These are phyloP conservation scores for Aradophagus sp. DNA, from an alignment of 1,140 invertebrate species.

Conservation along the genomic window DNA sequence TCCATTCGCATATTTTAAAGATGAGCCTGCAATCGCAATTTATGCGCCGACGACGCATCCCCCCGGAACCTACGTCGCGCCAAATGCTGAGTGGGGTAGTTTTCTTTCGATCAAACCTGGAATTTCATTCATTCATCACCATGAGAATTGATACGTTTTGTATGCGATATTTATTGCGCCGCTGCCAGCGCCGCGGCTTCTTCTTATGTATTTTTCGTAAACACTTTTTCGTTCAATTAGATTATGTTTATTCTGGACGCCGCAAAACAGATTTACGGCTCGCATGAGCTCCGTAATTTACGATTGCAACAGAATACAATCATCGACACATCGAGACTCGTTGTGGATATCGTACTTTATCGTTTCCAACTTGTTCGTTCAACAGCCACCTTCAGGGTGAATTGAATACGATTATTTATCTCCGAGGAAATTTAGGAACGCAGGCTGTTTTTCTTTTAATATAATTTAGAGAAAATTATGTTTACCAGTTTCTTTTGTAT, in stretches of 20 bases:
- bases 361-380: conserved; percentile 4
- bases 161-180: conserved; percentile 30
- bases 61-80: conserved; percentile 38
- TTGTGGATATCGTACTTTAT: conserved; percentile 12
- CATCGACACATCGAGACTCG: conserved; percentile 10
- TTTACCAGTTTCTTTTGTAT: no score
- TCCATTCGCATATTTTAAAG: conserved; percentile 71
- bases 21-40: conserved; percentile 67
- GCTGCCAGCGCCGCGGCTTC: conserved; percentile 1
- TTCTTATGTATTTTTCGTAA: conserved; percentile 9
- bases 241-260: conserved; percentile 8
- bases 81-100: conserved; percentile 51
- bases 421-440: conserved; percentile 12
- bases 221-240: conserved; percentile 22
- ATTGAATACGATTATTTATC: conserved; percentile 16
- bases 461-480: no score
- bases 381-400: neutral
- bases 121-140: conserved; percentile 37
- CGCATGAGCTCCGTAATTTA: conserved; percentile 15
- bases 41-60: conserved; percentile 55
- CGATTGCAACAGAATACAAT: conserved; percentile 9
- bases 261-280: neutral
- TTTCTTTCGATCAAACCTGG: conserved; percentile 48
- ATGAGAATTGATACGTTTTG: conserved; percentile 31
- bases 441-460: no score